phyloP scores from a whole-genome alignment of 2,797 vertebrate genomes.

The Parambassis ranga region DNA sequence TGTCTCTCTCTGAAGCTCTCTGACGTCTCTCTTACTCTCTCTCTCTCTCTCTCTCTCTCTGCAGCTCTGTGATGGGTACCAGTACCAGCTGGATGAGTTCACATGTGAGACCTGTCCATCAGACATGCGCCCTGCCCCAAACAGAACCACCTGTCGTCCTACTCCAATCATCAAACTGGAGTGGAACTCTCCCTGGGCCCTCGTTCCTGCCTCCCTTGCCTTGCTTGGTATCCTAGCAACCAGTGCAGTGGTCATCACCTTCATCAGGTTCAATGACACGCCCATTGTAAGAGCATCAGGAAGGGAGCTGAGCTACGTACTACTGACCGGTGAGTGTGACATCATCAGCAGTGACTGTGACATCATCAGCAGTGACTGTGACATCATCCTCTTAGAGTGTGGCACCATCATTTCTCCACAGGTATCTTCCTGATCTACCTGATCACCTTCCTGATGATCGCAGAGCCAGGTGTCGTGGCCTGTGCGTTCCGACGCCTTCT shows the following conservation, averaged over 20 bases:
- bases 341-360: background rate
- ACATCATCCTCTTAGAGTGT: background rate
- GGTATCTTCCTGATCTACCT: conserved; percentile 87
- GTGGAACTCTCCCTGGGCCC: conserved; percentile 88
- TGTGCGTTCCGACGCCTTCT: conserved; percentile 87
- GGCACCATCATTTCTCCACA: background rate
- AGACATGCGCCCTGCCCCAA: conserved; percentile 82
- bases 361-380: background rate
- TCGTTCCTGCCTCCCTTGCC: conserved; percentile 85
- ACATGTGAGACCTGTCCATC: conserved; percentile 86
- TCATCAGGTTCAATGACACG: conserved; percentile 86
- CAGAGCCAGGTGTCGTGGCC: conserved; percentile 80
- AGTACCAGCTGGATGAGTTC: conserved; percentile 85
- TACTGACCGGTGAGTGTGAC: conserved; percentile 77
- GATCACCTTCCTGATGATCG: conserved; percentile 93
- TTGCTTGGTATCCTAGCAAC: conserved; percentile 86
- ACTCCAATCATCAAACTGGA: conserved; percentile 88
- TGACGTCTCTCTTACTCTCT: background rate
- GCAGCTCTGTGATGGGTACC: conserved; percentile 88
- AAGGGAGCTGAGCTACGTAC: conserved; percentile 89
- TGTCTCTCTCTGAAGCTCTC: background rate
- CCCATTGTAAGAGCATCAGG: conserved; percentile 91
- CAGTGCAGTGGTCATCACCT: conserved; percentile 78
- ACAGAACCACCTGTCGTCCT: conserved; percentile 84
- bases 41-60: background rate